Evolutionary conservation across 1,140 invertebrate species (phyloP).

Genomic region (Lasioglossum baleicum): DNA sequence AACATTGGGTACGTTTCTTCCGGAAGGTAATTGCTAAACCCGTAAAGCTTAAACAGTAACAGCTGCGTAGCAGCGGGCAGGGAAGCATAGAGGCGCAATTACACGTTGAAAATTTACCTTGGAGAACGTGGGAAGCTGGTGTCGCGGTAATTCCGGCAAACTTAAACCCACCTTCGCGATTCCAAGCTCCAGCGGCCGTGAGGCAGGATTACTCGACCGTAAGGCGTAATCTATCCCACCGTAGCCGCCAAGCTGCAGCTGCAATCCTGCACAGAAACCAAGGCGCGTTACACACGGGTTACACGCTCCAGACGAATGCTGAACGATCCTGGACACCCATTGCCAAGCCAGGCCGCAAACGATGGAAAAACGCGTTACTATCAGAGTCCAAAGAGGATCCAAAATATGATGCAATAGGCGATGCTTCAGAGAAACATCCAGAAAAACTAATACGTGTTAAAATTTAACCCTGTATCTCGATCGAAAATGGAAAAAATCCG

Average conservation of each 20-base stretch:
- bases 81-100: not conserved
- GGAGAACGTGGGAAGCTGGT: constrained; percentile 59
- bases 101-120: constrained; percentile 65
- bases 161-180: constrained; percentile 67
- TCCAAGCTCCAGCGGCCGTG: constrained; percentile 57
- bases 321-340: not conserved
- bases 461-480: too few relatives aligned
- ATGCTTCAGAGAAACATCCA: too few relatives aligned
- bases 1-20: too few relatives aligned
- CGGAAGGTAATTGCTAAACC: too few relatives aligned
- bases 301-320: not conserved
- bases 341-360: not conserved
- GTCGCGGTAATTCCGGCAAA: constrained; percentile 63
- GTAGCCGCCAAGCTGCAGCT: constrained; percentile 68
- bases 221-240: constrained; percentile 70
- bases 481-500: too few relatives aligned
- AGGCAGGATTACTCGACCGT: constrained; percentile 64
- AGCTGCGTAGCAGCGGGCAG: not conserved
- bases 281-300: not conserved
- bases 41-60: too few relatives aligned
- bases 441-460: too few relatives aligned
- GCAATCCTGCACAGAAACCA: constrained; percentile 65
- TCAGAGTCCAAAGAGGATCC: too few relatives aligned
- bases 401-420: too few relatives aligned
- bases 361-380: too few relatives aligned